A percentile compares a stretch with the other conserved stretches of the same genome.
Evolutionary conservation across 2,888 invertebrate species (phyloP).

Genomic region (Pteria penguin): DNA sequence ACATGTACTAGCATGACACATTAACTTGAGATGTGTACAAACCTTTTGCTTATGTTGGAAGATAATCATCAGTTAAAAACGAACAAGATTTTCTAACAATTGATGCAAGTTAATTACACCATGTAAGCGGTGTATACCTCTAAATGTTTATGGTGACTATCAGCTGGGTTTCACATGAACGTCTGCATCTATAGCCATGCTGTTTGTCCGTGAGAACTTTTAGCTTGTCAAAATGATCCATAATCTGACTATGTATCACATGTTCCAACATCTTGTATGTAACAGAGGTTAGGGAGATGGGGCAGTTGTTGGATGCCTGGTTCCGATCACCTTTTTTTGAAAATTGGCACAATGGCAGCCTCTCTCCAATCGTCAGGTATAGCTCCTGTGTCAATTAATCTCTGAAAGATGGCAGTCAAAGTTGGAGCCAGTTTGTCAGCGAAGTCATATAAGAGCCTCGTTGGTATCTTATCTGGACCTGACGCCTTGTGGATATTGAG

Average conservation of each 20-base stretch:
- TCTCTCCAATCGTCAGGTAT: neutral
- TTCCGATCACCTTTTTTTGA: neutral
- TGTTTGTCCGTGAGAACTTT: neutral
- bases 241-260: neutral
- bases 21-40: too few species aligned
- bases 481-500: too few species aligned
- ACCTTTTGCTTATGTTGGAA: too few species aligned
- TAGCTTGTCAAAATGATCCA: neutral
- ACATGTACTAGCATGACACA: too few species aligned
- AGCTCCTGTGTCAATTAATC: neutral
- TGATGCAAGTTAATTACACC: too few species aligned
- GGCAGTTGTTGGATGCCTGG: neutral
- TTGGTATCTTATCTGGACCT: too few species aligned
- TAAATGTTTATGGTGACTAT: too few species aligned
- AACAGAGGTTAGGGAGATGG: neutral
- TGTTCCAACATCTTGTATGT: neutral
- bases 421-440: conserved; percentile 2
- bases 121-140: too few species aligned
- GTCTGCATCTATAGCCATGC: neutral
- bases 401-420: conserved; percentile 6
- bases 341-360: neutral
- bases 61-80: too few species aligned
- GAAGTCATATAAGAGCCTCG: too few species aligned
- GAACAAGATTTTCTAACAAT: too few species aligned
- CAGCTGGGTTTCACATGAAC: neutral